These are phyloP conservation scores for Regulus satrapa DNA, from an alignment of 2,113 vertebrate species.

Conservation along the genomic window DNA sequence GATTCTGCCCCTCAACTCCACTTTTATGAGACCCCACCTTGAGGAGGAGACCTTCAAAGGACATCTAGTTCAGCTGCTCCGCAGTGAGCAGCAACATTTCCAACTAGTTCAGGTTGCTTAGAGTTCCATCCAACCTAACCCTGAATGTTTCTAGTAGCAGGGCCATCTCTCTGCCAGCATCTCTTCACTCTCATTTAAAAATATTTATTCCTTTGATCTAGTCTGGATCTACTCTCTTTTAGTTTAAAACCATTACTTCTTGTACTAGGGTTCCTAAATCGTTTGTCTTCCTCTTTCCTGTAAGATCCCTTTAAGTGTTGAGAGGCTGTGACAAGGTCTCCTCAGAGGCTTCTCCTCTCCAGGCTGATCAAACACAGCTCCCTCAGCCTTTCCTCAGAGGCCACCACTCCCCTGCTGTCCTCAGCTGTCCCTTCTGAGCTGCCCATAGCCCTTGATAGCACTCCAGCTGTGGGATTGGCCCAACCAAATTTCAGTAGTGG, in stretches of 20 bases:
- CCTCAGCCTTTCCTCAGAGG: background rate
- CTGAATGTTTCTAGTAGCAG: background rate
- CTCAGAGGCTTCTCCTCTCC: background rate
- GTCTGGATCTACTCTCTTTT: background rate
- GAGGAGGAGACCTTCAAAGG: background rate
- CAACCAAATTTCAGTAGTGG: background rate
- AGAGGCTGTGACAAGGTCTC: rapidly evolving
- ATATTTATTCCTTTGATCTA: background rate
- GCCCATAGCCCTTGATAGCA: background rate
- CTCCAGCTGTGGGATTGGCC: background rate
- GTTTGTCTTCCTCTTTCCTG: background rate
- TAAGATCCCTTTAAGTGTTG: background rate
- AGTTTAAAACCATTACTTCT: background rate
- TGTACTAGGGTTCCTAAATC: background rate
- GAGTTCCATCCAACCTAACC: background rate
- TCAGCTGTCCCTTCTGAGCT: background rate
- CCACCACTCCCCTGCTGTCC: background rate
- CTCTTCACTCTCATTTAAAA: background rate
- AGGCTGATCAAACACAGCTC: background rate
- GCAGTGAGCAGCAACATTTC: background rate
- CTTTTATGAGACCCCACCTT: background rate
- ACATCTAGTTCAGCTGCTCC: background rate
- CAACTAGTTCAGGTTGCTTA: background rate
- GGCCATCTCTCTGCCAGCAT: background rate
- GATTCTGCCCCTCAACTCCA: background rate